Base-by-base conservation (phyloP, 2,888 invertebrate species). In the Baronia brevicornis region DNA sequence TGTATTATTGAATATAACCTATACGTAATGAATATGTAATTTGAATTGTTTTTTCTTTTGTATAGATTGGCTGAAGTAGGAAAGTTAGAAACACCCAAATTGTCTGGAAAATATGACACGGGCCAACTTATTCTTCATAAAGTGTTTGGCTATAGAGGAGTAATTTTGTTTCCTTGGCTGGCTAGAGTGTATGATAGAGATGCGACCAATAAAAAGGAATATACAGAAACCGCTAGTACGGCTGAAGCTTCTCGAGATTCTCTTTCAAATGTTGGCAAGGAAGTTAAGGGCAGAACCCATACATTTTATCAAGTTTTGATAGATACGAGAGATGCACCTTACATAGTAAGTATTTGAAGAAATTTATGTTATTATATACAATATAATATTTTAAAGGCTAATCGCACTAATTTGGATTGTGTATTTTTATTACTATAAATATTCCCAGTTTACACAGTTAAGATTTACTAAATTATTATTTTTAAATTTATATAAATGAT, bases 281-380 rank as follows among this genome's bases (percentile, higher is more conserved):
- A 95, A 78, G 94, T 95, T 5, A 93, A 95, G 72, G 95, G 96
- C 25, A 88, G 91, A 63, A 93, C 95, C 4, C 96, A 97, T 58
- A 94, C 96, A 19, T 98, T 97, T 72, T 99, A 99, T 73, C 98
- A 99, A 87, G 98, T 97, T 21, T 86, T 99, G 21, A 98, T 99
- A 49, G 98, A 99, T 74, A 93, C 96, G 39, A 87, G 98, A 61
- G 98, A 99, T 85, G 97, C 96, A 61, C 96, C 97, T 4, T 95
- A 92, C 70, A 97, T 98, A 84, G 95, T 96, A 87, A 90, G 92
- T 88, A 45, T 43, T 9, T 37, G n/a, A 15, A 6, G 6, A 8
- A 24, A 15, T 25, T 13, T 15, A 3, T 4, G 7, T 10, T 5
- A 11, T 18, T 6, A 3, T 19, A 10, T 9, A 11, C 4, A 11